phyloP scores from a whole-genome alignment of 2,888 invertebrate species.

The Meghimatium bilineatum region DNA sequence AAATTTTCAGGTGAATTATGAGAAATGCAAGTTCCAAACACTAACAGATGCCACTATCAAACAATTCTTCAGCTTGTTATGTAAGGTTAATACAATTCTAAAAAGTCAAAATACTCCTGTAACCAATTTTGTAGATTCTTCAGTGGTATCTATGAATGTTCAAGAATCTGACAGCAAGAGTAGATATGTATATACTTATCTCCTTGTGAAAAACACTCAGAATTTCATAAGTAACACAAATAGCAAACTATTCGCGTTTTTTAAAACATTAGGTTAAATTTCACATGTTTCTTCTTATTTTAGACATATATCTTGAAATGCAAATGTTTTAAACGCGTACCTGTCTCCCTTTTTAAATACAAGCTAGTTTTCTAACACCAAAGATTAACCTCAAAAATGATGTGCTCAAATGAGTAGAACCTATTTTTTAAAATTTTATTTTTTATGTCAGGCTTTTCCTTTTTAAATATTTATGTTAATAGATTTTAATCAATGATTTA shows the following conservation, averaged over 20 bases:
- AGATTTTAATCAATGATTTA: too few relatives aligned
- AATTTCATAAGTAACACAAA: not conserved
- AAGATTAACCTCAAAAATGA: too few relatives aligned
- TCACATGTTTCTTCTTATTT: too few relatives aligned
- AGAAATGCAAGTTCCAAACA: not conserved
- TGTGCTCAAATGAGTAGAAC: too few relatives aligned
- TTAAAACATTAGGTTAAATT: not conserved
- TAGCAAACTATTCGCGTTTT: not conserved
- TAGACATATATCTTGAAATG: too few relatives aligned
- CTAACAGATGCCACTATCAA: not conserved
- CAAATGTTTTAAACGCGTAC: too few relatives aligned
- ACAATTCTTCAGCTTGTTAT: not conserved
- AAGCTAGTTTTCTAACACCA: too few relatives aligned
- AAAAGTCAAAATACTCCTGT: not conserved
- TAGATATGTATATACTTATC: not conserved
- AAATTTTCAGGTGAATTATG: not conserved
- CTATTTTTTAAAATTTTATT: too few relatives aligned
- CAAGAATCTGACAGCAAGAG: not conserved
- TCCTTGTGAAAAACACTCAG: not conserved
- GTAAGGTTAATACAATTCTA: not conserved
- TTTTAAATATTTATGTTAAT: too few relatives aligned
- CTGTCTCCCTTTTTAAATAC: too few relatives aligned
- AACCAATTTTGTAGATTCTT: not conserved
- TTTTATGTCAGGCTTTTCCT: too few relatives aligned
- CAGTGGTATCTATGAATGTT: not conserved